Evolutionary conservation across 2,888 invertebrate species (phyloP), one percentile per base, ranked within the genome.

Genomic region (Tribolium freemani): DNA sequence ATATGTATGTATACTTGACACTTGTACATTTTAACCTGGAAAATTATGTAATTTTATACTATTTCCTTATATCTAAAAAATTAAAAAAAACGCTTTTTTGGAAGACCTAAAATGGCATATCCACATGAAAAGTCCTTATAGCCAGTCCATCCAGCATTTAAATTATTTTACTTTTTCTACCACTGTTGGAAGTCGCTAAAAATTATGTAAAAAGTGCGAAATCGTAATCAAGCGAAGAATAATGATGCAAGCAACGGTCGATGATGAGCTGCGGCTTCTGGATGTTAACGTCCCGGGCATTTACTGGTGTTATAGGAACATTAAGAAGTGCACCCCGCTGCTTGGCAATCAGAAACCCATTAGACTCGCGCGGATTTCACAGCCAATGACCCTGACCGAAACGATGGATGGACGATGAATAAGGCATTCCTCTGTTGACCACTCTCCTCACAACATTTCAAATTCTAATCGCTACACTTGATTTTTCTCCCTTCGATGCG

Each of bases 291-390:
- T 69, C 53, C 69, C 38, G 58, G 60, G 70, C 68, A 75, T 77
- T 76, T 77, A 69, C 73, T 72, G 74, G 75, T 74, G 75, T 74
- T 77, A 76, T 74, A 71, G 73, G 76, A 76, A 76, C 77, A 78
- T 76, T 75, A 77, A 78, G 77, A 77, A 73, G 71, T 68, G 76
- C 77, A 67, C 77, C 82, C 83, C 74, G 82, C 81, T 79, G 83
- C 72, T 81, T 78, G 80, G 81, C 82, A 83, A 83, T 83, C 83
- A 83, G 80, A 83, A 86, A 85, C 81, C 84, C 86, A 86, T 86
- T 86, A 85, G 85, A 81, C 76, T 75, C 75, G 79, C 81, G 80
- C 77, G 81, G 82, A 82, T 84, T 83, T 81, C 75, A 80, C 77
- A 75, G 77, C 76, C 79, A 81, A 77, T 81, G 83, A 78, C 82